Evolutionary conservation across 1,140 invertebrate genomes (phyloP).

Genomic region (Listronotus oregonensis): DNA sequence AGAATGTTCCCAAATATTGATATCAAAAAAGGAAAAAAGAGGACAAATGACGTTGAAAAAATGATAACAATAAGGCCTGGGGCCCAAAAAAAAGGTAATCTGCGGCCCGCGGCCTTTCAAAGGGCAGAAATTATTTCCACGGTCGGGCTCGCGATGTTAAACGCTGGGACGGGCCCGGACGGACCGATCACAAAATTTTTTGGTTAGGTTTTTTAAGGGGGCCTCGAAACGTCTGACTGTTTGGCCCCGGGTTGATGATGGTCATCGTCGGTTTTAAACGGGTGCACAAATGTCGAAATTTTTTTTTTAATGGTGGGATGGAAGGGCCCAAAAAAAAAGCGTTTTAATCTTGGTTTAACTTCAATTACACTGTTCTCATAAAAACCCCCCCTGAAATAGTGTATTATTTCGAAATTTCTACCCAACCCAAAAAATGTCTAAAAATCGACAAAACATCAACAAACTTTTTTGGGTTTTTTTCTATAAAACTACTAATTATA

Average conservation of each 20-base stretch:
- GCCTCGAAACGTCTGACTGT: conserved; percentile 24
- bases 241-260: conserved; percentile 27
- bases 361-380: too few relatives aligned
- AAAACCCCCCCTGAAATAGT: too few relatives aligned
- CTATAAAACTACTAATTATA: too few relatives aligned
- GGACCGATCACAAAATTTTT: conserved; percentile 44
- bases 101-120: conserved; percentile 37
- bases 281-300: too few relatives aligned
- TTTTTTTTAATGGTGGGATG: too few relatives aligned
- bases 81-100: conserved; percentile 43
- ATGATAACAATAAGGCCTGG: conserved; percentile 33
- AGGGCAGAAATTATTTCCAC: conserved; percentile 41
- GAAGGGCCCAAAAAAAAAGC: too few relatives aligned
- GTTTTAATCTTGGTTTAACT: too few relatives aligned
- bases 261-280: too few relatives aligned
- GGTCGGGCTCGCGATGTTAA: conserved; percentile 36
- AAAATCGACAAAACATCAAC: too few relatives aligned
- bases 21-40: conserved; percentile 20
- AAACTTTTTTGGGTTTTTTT: too few relatives aligned
- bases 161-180: conserved; percentile 35
- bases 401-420: too few relatives aligned
- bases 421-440: too few relatives aligned
- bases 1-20: conserved; percentile 32
- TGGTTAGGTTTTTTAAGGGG: conserved; percentile 38
- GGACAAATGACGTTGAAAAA: conserved; percentile 31